These are phyloP conservation scores for Lasioglossum lativentre DNA, from an alignment of 2,888 invertebrate species.

Conservation along the genomic window DNA sequence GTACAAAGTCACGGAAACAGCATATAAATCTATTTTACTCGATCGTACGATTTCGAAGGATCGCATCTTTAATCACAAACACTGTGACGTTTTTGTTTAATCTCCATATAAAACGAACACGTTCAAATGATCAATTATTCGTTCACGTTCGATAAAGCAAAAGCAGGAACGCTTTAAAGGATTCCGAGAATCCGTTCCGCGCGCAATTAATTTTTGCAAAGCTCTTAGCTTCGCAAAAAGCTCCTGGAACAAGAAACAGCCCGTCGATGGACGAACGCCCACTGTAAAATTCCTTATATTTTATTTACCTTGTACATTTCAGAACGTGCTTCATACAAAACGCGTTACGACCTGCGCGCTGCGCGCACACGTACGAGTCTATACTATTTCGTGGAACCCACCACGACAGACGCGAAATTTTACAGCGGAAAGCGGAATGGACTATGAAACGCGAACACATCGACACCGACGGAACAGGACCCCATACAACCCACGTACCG, in stretches of 20 bases:
- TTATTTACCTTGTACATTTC: not conserved
- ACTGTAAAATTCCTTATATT: conserved; percentile 7
- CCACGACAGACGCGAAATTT: conserved; percentile 5
- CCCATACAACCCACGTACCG: not conserved
- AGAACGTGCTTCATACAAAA: not conserved
- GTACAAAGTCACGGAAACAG: not conserved
- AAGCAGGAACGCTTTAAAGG: not conserved
- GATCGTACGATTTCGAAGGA: not conserved
- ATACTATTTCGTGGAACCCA: not conserved
- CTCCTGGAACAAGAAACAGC: not conserved
- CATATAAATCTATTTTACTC: not conserved
- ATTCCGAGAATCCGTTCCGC: not conserved
- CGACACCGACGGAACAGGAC: not conserved
- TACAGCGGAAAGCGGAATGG: conserved; percentile 17
- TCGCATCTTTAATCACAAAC: not conserved
- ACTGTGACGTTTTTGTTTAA: not conserved
- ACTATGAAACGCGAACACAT: not conserved
- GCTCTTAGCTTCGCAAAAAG: not conserved
- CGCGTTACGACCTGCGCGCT: not conserved
- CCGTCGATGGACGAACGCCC: not conserved
- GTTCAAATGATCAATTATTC: not conserved
- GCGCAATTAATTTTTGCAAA: not conserved
- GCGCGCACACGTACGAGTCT: not conserved
- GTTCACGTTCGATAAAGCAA: not conserved
- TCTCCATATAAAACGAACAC: not conserved